Evolutionary conservation across 2,113 vertebrate genomes (phyloP).

Genomic region (Embiotoca jacksoni): DNA sequence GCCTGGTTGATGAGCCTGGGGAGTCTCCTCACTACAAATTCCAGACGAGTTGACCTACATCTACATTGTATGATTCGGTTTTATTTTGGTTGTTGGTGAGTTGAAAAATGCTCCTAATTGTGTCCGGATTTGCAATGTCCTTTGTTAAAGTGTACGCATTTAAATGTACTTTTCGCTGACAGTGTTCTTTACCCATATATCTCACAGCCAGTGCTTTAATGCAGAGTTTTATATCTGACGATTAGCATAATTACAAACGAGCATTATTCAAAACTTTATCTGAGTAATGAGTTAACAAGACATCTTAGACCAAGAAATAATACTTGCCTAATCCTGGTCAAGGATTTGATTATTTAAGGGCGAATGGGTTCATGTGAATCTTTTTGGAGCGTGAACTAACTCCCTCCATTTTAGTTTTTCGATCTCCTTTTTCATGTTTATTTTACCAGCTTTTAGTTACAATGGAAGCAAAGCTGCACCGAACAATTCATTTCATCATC

Average conservation of each 20-base stretch:
- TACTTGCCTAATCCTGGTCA: not conserved
- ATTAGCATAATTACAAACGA: not conserved
- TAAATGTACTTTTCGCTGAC: not conserved
- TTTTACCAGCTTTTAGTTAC: not conserved
- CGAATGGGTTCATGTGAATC: too few species aligned
- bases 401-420: not conserved
- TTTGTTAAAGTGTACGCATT: constrained; percentile 1
- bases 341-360: not conserved
- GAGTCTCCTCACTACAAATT: constrained; percentile 65
- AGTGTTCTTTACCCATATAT: too few species aligned
- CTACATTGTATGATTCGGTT: constrained; percentile 17
- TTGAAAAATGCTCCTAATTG: constrained; percentile 1
- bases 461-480: not conserved
- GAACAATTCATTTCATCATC: not conserved
- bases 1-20: constrained; percentile 71
- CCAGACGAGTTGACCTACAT: constrained; percentile 74
- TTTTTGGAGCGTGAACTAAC: too few species aligned
- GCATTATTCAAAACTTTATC: not conserved
- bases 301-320: not conserved
- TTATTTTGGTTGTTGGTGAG: constrained; percentile 29
- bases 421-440: not conserved
- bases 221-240: not conserved
- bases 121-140: not conserved
- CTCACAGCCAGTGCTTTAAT: not conserved
- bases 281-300: too few species aligned